Percentiles rank a stretch among this genome's conserved stretches.
These are phyloP conservation scores for Hesperophylax magnus DNA, from an alignment of 1,140 invertebrate genomes.

Conservation along the genomic window DNA sequence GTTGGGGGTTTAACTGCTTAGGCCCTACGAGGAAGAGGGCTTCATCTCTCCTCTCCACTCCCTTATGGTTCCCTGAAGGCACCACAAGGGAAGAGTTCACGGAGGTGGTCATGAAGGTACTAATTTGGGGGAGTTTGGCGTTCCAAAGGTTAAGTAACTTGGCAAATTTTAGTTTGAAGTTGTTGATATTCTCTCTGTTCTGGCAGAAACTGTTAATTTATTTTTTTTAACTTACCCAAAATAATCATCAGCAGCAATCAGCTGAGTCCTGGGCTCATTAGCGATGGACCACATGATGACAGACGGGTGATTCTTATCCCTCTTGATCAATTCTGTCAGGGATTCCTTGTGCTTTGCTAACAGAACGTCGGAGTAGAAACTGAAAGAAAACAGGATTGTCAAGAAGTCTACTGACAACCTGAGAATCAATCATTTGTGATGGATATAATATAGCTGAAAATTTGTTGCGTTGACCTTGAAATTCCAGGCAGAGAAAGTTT, in stretches of 20 bases:
- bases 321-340: conserved; percentile 86
- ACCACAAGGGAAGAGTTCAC: too few species aligned
- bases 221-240: conserved; percentile 77
- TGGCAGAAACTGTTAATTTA: neutral
- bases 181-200: too few species aligned
- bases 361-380: conserved; percentile 68
- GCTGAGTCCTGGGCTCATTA: conserved; percentile 89
- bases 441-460: neutral
- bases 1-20: too few species aligned
- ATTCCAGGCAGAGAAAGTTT: too few species aligned
- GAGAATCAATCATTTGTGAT: conserved; percentile 1
- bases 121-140: too few species aligned
- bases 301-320: conserved; percentile 95
- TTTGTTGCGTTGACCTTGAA: too few species aligned
- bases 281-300: conserved; percentile 97
- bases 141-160: too few species aligned
- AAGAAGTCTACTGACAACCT: conserved; percentile 22
- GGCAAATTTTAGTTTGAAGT: too few species aligned
- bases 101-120: too few species aligned
- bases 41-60: too few species aligned
- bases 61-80: too few species aligned
- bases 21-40: too few species aligned
- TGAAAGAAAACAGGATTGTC: conserved; percentile 54
- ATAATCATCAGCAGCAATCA: conserved; percentile 81
- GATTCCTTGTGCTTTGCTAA: conserved; percentile 87